Conservation (phyloP, 1,140 invertebrate genomes). For the Hermetia illucens region DNA sequence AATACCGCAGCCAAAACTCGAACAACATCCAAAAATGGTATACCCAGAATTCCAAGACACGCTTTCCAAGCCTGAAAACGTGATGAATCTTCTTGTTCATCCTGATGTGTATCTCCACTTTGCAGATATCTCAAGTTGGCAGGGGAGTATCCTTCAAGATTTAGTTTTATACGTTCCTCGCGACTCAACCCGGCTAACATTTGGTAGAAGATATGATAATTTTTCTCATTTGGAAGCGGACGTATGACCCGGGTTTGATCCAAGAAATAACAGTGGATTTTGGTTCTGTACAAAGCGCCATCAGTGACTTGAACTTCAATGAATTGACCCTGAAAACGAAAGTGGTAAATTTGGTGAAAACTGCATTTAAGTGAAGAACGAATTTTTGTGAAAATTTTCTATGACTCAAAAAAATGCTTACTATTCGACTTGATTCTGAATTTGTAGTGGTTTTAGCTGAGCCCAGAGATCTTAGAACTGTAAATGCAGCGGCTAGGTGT, state of each 20-base stretch:
- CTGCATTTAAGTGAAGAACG: no score
- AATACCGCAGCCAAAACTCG: constrained; percentile 80
- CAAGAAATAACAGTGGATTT: constrained; percentile 86
- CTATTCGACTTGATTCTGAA: constrained; percentile 87
- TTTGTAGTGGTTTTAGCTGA: constrained; percentile 81
- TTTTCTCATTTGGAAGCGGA: constrained; percentile 75
- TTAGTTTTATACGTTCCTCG: constrained; percentile 74
- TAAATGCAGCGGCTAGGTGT: constrained; percentile 86
- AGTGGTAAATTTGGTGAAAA: background rate
- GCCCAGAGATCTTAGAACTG: constrained; percentile 78
- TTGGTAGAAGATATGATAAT: constrained; percentile 97
- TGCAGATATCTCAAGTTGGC: constrained; percentile 69
- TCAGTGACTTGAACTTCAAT: constrained; percentile 95
- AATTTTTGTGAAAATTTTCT: background rate
- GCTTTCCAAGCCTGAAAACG: constrained; percentile 82
- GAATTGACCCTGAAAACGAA: constrained; percentile 67
- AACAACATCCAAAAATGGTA: constrained; percentile 86
- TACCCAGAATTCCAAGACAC: constrained; percentile 76
- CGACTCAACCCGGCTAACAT: constrained; percentile 78
- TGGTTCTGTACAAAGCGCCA: constrained; percentile 83
- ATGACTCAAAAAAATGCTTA: constrained; percentile 34
- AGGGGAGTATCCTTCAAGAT: constrained; percentile 69
- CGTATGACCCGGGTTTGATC: constrained; percentile 84
- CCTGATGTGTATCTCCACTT: constrained; percentile 55
- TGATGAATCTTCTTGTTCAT: constrained; percentile 59